phyloP scores from a whole-genome alignment of 2,113 vertebrate species.

The Psilopsiagon aymara region DNA sequence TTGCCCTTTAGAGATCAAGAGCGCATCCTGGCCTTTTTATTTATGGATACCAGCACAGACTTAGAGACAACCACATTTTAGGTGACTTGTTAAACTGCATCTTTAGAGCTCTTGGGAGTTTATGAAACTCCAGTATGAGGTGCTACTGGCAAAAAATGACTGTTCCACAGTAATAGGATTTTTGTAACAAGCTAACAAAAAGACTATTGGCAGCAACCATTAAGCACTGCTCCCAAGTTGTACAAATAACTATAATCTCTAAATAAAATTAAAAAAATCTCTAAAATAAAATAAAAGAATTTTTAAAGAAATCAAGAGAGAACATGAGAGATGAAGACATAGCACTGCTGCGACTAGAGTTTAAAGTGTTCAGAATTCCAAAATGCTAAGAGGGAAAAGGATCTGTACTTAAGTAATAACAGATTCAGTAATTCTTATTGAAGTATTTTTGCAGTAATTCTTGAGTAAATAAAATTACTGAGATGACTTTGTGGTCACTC shows the following conservation, averaged over 20 bases:
- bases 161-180: neutral
- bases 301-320: neutral
- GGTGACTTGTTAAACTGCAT: neutral
- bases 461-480: neutral
- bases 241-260: neutral
- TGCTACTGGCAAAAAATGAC: neutral
- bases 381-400: neutral
- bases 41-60: neutral
- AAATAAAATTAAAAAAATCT: neutral
- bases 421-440: neutral
- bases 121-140: neutral
- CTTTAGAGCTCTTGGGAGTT: neutral
- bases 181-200: neutral
- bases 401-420: neutral
- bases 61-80: neutral
- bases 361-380: neutral
- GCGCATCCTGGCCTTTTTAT: neutral
- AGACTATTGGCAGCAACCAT: neutral
- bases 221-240: neutral
- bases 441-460: neutral
- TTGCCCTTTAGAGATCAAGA: neutral
- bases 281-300: neutral
- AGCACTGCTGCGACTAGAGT: neutral
- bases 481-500: neutral
- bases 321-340: neutral